Percentiles rank a stretch among this genome's conserved stretches.
Evolutionary conservation across 2,113 vertebrate genomes (phyloP).

Genomic region (Leptobrachium leishanense): DNA sequence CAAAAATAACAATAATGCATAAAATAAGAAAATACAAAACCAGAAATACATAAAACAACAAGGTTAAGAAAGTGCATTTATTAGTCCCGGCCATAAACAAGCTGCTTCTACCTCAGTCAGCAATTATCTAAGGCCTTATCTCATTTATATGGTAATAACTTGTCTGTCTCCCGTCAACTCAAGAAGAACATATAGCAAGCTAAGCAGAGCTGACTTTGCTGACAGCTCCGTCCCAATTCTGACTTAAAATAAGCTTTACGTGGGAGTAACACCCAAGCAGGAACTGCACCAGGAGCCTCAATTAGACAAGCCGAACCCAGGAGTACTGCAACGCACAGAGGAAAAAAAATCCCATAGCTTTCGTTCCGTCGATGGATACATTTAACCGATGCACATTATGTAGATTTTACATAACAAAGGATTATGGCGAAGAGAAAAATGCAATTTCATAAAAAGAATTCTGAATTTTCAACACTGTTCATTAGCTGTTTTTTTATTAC

Average conservation of each 20-base stretch:
- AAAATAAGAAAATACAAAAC: too few species aligned
- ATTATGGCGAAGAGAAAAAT: too few species aligned
- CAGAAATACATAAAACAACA: not conserved
- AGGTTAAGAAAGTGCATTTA: slow-evolving; percentile 33
- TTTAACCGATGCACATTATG: not conserved
- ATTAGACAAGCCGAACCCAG: slow-evolving; percentile 46
- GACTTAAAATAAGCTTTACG: slow-evolving; percentile 41
- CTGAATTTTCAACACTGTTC: too few species aligned
- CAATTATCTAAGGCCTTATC: slow-evolving; percentile 68
- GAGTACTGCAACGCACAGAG: slow-evolving; percentile 48
- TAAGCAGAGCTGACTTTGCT: slow-evolving; percentile 54
- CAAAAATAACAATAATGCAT: too few species aligned
- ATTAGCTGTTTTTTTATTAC: too few species aligned
- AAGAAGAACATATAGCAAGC: slow-evolving; percentile 51
- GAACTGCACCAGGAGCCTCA: slow-evolving; percentile 35
- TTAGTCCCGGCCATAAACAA: slow-evolving; percentile 49
- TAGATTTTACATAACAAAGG: rapidly evolving
- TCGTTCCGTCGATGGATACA: not conserved
- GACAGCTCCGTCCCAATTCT: not conserved
- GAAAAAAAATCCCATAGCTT: not conserved
- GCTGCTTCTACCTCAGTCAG: slow-evolving; percentile 62
- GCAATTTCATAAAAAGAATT: too few species aligned
- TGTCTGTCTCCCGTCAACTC: slow-evolving; percentile 54
- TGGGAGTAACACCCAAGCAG: slow-evolving; percentile 25
- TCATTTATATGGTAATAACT: slow-evolving; percentile 78